A percentile compares a stretch with the other conserved stretches of the same genome.
phyloP scores from a whole-genome alignment of 2,888 invertebrate species.

The Lamellibrachia satsuma region DNA sequence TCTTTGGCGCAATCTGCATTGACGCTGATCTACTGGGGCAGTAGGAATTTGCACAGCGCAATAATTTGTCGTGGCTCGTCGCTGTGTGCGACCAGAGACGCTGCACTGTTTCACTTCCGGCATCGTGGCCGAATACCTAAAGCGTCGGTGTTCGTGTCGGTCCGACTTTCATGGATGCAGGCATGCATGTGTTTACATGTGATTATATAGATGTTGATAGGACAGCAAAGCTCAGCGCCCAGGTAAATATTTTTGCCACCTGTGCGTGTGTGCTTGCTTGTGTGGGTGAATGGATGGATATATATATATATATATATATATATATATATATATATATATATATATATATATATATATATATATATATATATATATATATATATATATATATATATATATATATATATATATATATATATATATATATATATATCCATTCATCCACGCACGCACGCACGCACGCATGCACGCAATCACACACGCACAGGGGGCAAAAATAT shows the following conservation, averaged over 20 bases:
- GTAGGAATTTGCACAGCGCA: neutral
- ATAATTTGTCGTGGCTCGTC: neutral
- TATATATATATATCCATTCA: neutral
- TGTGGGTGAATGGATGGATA: too few species aligned
- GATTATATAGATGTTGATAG: neutral
- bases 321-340: slow-evolving; percentile 21
- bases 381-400: too few species aligned
- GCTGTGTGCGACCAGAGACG: neutral
- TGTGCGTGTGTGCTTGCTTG: too few species aligned
- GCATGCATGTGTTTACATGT: neutral
- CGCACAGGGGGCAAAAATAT: neutral
- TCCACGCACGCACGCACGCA: neutral
- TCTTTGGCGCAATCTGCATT: neutral
- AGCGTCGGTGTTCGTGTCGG: neutral
- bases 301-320: slow-evolving; percentile 8
- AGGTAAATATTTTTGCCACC: too few species aligned
- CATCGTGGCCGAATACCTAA: neutral
- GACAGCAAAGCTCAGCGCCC: too few species aligned
- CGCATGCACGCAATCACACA: neutral
- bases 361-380: neutral
- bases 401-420: slow-evolving; percentile 21
- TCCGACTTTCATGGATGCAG: neutral
- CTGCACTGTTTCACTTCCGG: neutral
- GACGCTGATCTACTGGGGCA: neutral
- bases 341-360: neutral